Evolutionary conservation across 1,140 invertebrate genomes (phyloP), one percentile per base, ranked within the genome.

Genomic region (Choristoneura fumiferana): DNA sequence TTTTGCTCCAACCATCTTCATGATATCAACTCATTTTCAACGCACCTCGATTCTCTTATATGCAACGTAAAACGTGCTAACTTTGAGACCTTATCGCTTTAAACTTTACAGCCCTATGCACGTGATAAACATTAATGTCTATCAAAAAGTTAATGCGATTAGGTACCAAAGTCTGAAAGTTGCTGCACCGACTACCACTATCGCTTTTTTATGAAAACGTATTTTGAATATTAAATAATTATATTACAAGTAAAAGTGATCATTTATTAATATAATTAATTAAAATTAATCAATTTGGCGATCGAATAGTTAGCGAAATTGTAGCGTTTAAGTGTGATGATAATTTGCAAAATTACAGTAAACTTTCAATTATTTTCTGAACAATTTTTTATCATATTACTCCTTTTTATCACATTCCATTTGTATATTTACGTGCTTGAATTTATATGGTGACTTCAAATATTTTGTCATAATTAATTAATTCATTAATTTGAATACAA

Each of bases 181-280:
- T 29, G 22, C 6, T 29, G 6, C 22, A 29, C 22, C 6, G 22
- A 29, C 22, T 29, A 29, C 22, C 22, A 29, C 6, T 29, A 22
- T 49, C 43, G 43, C 43, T 49, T 49, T 49, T 49, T 49, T 17
- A 22, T 49, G 22, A 29, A 49, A 12, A 22, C 12, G 43, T 49
- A 49, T 49, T 49, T 49, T 49, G 18, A 33, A 49, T 22, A 22
- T 43, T 43, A 22, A 22, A n/a, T 49, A 49, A 49, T 13, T 54
- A 10, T 36, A 36, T 36, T 36, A 54, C 13, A 54, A 54, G 52
- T 54, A 54, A 54, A 54, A 54, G 52, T 54, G 52, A 54, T 54
- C 43, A 17, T 49, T 49, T 45, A 15, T 45, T 49, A 49, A 49
- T 49, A 22, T 49, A 49, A 49, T 22, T 45, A 40, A 45, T 49